A percentile compares a stretch with the other conserved stretches of the same genome.
phyloP scores from a whole-genome alignment of 2,888 invertebrate species.

The Dryobota labecula region DNA sequence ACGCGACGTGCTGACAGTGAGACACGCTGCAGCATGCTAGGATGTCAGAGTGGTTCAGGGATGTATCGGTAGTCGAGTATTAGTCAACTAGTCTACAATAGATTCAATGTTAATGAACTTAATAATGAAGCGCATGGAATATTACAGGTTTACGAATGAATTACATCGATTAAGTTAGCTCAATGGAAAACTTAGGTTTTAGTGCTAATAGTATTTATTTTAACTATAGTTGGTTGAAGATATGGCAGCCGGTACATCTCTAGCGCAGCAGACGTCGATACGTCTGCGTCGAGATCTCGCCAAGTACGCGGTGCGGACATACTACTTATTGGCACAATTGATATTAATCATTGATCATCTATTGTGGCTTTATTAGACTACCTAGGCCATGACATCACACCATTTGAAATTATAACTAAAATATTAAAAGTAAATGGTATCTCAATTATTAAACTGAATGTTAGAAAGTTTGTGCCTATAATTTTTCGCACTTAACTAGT shows the following conservation, averaged over 20 bases:
- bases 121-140: constrained; percentile 56
- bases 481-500: constrained; percentile 71
- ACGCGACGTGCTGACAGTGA: not conserved
- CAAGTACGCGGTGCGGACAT: constrained; percentile 42
- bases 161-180: constrained; percentile 67
- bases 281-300: constrained; percentile 12
- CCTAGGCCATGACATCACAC: constrained; percentile 69
- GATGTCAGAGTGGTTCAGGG: constrained; percentile 34
- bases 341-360: constrained; percentile 61
- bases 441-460: constrained; percentile 58
- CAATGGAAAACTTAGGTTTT: constrained; percentile 59
- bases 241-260: constrained; percentile 64
- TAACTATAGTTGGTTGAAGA: constrained; percentile 50
- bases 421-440: constrained; percentile 45
- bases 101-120: constrained; percentile 36
- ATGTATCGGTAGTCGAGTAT: constrained; percentile 63
- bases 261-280: constrained; percentile 33
- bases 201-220: constrained; percentile 64
- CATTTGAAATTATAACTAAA: constrained; percentile 50
- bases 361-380: constrained; percentile 66
- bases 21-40: not conserved
- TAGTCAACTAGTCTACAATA: constrained; percentile 57
- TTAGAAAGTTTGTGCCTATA: constrained; percentile 67
- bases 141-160: constrained; percentile 66
- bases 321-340: constrained; percentile 60